Percentiles rank a stretch among this genome's conserved stretches.
Evolutionary conservation across 2,888 invertebrate species (phyloP).

Genomic region (Podotricha telesiphe): DNA sequence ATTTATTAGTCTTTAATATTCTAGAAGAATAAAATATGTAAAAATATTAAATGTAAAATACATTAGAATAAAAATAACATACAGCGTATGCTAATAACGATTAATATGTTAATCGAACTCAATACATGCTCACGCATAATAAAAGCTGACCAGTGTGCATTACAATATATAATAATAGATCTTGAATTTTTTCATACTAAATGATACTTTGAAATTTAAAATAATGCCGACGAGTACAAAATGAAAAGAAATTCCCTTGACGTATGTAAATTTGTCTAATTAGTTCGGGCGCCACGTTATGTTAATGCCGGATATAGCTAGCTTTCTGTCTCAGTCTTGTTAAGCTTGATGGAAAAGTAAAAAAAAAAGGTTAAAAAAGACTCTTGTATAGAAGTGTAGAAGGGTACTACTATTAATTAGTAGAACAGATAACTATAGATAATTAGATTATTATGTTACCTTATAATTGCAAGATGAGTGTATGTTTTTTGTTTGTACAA

Average conservation of each 20-base stretch:
- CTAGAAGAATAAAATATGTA: not conserved
- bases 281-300: slow-evolving; percentile 12
- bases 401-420: slow-evolving; percentile 13
- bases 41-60: slow-evolving; percentile 5
- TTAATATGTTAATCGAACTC: slow-evolving; percentile 16
- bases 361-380: slow-evolving; percentile 10
- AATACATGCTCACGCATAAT: slow-evolving; percentile 9
- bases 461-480: not conserved
- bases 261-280: slow-evolving; percentile 19
- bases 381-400: not conserved
- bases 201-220: slow-evolving; percentile 6
- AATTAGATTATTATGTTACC: not conserved
- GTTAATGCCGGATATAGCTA: slow-evolving; percentile 7
- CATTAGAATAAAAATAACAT: not conserved
- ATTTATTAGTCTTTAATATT: too few species aligned
- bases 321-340: slow-evolving; percentile 11
- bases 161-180: slow-evolving; percentile 1
- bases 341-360: not conserved
- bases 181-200: not conserved
- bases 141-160: not conserved
- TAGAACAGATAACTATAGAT: slow-evolving; percentile 8
- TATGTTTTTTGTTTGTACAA: slow-evolving; percentile 1
- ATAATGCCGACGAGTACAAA: slow-evolving; percentile 2
- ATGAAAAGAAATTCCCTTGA: slow-evolving; percentile 3
- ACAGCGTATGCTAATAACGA: not conserved